phyloP scores from a whole-genome alignment of 2,797 vertebrate genomes.

The Nyctalus aviator region DNA sequence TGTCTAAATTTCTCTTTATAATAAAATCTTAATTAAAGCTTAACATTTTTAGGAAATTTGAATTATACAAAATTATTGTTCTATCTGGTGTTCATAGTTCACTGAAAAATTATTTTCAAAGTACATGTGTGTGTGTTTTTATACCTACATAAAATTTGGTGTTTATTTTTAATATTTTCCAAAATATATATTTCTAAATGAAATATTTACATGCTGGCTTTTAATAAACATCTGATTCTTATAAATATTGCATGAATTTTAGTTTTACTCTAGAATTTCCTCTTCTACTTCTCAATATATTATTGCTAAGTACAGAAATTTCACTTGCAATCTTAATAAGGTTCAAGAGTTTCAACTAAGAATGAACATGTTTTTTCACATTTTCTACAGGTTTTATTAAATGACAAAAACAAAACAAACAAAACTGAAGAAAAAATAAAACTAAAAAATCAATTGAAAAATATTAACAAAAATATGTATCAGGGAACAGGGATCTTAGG shows the following conservation, averaged over 20 bases:
- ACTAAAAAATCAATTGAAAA: neutral
- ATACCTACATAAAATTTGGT: neutral
- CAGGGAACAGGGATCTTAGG: neutral
- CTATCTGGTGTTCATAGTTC: neutral
- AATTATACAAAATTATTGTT: neutral
- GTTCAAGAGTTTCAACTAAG: slow-evolving; percentile 33
- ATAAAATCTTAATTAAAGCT: neutral
- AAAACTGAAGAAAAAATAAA: neutral
- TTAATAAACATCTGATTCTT: neutral
- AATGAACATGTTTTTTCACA: fast-evolving
- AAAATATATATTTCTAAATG: slow-evolving; percentile 31
- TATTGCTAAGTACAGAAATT: slow-evolving; percentile 70
- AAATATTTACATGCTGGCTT: neutral
- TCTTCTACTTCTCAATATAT: slow-evolving; percentile 51
- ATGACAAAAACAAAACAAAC: neutral
- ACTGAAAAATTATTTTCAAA: slow-evolving; percentile 17
- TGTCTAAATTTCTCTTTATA: neutral
- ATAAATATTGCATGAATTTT: neutral
- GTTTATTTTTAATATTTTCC: slow-evolving; percentile 4
- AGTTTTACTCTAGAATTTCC: neutral
- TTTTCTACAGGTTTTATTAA: neutral
- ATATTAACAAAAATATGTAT: neutral
- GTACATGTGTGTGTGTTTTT: neutral
- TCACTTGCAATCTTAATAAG: slow-evolving; percentile 55
- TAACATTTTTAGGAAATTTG: neutral